Evolutionary conservation across 2,888 invertebrate genomes (phyloP).

Genomic region (Lamproptera curius): DNA sequence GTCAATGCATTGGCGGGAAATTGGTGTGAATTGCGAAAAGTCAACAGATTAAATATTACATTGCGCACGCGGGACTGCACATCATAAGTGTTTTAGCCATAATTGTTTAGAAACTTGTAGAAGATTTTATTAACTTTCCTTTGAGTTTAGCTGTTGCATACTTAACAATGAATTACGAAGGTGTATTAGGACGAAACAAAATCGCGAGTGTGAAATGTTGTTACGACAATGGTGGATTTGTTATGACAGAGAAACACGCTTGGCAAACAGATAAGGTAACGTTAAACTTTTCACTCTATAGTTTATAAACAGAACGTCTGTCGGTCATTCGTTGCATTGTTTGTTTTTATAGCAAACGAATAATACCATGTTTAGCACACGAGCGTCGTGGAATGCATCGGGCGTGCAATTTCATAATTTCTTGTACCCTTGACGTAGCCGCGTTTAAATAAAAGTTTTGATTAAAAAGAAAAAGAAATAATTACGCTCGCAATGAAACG

Average conservation of each 20-base stretch:
- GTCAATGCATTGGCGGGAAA: constrained; percentile 45
- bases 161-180: constrained; percentile 31
- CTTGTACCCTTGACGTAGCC: not conserved
- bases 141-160: no score
- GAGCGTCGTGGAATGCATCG: not conserved
- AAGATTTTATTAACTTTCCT: no score
- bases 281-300: not conserved
- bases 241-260: constrained; percentile 55
- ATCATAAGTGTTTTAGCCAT: constrained; percentile 27
- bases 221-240: constrained; percentile 61
- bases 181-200: constrained; percentile 34
- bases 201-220: constrained; percentile 45
- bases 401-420: not conserved
- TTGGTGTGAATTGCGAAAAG: constrained; percentile 6
- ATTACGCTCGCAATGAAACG: constrained; percentile 3
- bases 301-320: not conserved
- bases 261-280: constrained; percentile 43
- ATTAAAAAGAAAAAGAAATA: not conserved
- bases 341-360: not conserved
- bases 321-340: not conserved
- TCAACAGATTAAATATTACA: constrained; percentile 13
- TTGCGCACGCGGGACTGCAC: constrained; percentile 7
- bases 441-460: not conserved
- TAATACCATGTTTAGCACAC: not conserved
- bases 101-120: no score